Evolutionary conservation across 2,888 invertebrate genomes (phyloP).

Genomic region (Melinaea marsaeus): DNA sequence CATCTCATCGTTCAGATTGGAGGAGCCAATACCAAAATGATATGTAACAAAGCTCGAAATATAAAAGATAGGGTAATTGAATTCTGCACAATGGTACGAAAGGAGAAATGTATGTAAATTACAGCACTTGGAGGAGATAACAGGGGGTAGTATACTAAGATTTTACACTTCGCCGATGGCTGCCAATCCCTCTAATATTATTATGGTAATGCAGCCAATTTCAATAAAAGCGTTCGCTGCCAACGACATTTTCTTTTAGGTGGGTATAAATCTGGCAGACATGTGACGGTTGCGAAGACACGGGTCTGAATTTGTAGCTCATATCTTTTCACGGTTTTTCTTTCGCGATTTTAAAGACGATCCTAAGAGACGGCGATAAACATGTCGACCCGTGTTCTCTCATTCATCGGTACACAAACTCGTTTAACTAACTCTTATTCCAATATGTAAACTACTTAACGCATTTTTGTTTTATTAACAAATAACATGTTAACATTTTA

Average conservation of each 20-base stretch:
- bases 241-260: slow-evolving; percentile 61
- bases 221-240: slow-evolving; percentile 72
- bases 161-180: slow-evolving; percentile 69
- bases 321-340: slow-evolving; percentile 54
- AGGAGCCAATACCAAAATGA: slow-evolving; percentile 33
- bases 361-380: slow-evolving; percentile 37
- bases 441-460: too few relatives aligned
- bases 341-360: slow-evolving; percentile 46
- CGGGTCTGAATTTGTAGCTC: slow-evolving; percentile 66
- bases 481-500: too few relatives aligned
- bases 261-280: slow-evolving; percentile 63
- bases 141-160: slow-evolving; percentile 60
- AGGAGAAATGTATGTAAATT: slow-evolving; percentile 59
- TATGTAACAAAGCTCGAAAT: slow-evolving; percentile 51
- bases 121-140: slow-evolving; percentile 48
- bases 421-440: background rate
- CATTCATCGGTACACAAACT: background rate
- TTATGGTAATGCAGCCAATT: slow-evolving; percentile 75
- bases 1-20: slow-evolving; percentile 30
- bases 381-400: slow-evolving; percentile 20
- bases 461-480: too few relatives aligned
- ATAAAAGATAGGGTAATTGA: slow-evolving; percentile 65
- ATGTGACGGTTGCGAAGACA: slow-evolving; percentile 57
- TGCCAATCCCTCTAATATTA: slow-evolving; percentile 76
- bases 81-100: slow-evolving; percentile 58